These are phyloP conservation scores for Prionace glauca DNA, from an alignment of 2,797 vertebrate genomes.

Conservation along the genomic window DNA sequence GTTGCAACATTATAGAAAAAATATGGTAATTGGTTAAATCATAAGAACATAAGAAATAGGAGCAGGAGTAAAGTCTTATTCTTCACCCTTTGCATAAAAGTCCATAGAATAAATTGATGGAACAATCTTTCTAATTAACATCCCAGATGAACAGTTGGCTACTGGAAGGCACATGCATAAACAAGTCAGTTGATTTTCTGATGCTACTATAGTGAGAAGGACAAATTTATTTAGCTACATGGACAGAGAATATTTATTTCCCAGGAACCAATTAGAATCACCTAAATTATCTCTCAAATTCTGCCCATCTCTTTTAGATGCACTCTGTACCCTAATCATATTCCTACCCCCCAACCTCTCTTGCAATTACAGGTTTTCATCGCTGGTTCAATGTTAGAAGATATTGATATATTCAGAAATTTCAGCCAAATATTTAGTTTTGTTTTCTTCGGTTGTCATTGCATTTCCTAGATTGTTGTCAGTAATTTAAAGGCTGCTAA, in stretches of 20 bases:
- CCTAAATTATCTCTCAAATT: not conserved
- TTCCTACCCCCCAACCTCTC: not conserved
- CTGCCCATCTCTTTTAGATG: not conserved
- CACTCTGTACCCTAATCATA: not conserved
- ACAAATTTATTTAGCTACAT: not conserved
- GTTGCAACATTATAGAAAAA: not conserved
- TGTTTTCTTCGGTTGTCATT: not conserved
- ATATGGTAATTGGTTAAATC: not conserved
- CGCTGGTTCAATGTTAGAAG: not conserved
- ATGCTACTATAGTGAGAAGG: not conserved
- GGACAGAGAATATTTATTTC: not conserved
- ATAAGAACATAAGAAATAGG: no score
- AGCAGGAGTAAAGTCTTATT: not conserved
- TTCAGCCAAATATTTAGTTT: not conserved
- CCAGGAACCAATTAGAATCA: not conserved
- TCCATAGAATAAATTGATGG: not conserved
- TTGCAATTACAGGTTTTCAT: not conserved
- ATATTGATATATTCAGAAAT: not conserved
- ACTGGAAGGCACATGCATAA: not conserved
- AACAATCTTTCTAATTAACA: not conserved
- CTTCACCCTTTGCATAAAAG: not conserved
- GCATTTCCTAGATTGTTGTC: not conserved
- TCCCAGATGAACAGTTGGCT: not conserved
- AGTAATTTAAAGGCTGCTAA: not conserved
- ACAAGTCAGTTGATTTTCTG: not conserved